A percentile compares a stretch with the other conserved stretches of the same genome.
phyloP scores from a whole-genome alignment of 2,113 vertebrate species.

The Sturnus vulgaris region DNA sequence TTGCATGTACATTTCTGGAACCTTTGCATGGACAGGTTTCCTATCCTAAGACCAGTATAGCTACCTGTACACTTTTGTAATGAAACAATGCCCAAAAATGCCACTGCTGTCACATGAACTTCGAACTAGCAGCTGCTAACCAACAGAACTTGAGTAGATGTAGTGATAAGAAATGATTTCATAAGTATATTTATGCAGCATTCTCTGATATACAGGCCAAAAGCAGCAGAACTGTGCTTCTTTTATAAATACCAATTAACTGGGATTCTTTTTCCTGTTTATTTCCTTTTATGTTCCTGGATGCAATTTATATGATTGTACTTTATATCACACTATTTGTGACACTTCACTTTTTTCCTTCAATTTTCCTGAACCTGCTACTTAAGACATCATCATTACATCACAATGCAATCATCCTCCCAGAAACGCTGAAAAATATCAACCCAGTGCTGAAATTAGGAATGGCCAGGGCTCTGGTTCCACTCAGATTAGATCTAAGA shows the following conservation, averaged over 20 bases:
- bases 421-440: background rate
- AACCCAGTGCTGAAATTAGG: background rate
- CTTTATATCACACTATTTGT: background rate
- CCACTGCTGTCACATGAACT: background rate
- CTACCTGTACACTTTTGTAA: background rate
- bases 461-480: background rate
- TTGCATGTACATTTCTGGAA: background rate
- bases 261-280: background rate
- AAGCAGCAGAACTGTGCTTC: background rate
- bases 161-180: background rate
- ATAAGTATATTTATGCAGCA: background rate
- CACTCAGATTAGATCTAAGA: background rate
- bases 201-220: background rate
- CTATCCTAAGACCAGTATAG: background rate
- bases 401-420: background rate
- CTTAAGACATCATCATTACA: background rate
- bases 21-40: background rate
- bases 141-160: background rate
- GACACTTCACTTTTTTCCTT: background rate
- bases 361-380: fast-evolving
- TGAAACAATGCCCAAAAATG: background rate
- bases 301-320: background rate
- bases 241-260: background rate
- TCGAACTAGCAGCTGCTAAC: background rate
- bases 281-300: background rate